Base-by-base conservation (phyloP, 1,140 invertebrate species). In the Bilobella aurantiaca region DNA sequence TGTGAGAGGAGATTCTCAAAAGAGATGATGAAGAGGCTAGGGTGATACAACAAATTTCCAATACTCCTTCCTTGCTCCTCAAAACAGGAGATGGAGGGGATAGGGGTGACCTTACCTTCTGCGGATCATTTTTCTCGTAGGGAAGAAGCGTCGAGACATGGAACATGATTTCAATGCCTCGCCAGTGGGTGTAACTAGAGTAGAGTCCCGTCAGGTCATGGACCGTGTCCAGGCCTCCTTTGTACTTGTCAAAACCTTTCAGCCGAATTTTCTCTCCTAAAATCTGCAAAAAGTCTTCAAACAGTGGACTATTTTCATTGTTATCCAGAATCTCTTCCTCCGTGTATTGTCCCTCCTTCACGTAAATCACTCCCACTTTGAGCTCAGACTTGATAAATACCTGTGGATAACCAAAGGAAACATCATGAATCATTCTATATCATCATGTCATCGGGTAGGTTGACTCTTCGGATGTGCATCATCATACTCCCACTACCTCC, bases 251-350 rank as follows among this genome's bases (percentile, higher is more conserved):
- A 75, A 95, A 94, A 62, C 90, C 82, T 82, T 93, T 93, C 65
- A 98, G 80, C 69, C 90, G 81, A 30, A 96, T 87, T 78, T 88
- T 91, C 74, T 96, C 91, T 27, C 93, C 94, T 31, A 96, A 80
- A 57, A 94, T 86, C 31, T 68, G 66, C 37, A 68, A 30, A 57
- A 68, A 68, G 37, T 68, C 58, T 23, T 68, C 66, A 57, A 68
- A 64, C 57, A 29, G n/a, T n/a, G 5, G 25, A 34, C 63, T 64
- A 21, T 56, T 57, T 47, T 93, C 89, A 83, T 96, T 95, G 84
- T 97, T 97, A 81, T 93, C 90, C 76, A 96, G 82, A 75, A 97
- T 95, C 76, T 96, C 91, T 77, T 96, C 93, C 77, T 97, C 93
- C 0, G 86, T 88, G 68, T 86, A 90, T 79, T 97, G 93, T 46